Base-by-base conservation (phyloP, 2,888 invertebrate genomes). In the Apamea epomidion region DNA sequence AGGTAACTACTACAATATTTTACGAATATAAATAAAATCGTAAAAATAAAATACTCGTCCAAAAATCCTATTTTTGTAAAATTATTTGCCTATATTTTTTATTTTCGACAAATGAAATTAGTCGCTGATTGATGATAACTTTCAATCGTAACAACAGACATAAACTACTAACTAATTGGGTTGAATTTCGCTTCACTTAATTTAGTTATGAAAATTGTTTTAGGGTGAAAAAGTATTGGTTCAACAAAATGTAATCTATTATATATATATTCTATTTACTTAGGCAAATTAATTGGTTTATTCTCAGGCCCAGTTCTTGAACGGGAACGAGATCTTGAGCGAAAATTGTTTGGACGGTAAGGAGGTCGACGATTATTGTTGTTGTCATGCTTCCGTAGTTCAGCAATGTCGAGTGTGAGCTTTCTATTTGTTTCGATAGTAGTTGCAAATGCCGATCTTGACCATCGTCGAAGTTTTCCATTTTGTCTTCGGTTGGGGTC, bases 41-140 rank as follows among this genome's bases (percentile, higher is more conserved):
- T n/a, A n/a, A n/a, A n/a, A n/a, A n/a, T n/a, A n/a, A n/a, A n/a
- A n/a, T n/a, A 32, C 4, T 58, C 16, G 14, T 54, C 18, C 2
- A 48, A 76, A 42, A 65, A 45, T 65, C 1, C 1, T 29, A 6
- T 54, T 65, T 21, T 32, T 21, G 7, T 32, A 68, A 76, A 76
- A 69, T 67, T 25, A 5, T 65, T 78, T 21, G 10, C 6, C 48
- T 58, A 42, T n/a, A 58, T 71, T 18, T 71, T 18, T 72, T 64
- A 58, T 70, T 74, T 32, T 64, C 37, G 25, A 37, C 21, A 80
- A 76, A 83, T 74, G 1, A 83, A 78, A 80, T 79, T 65, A 54
- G n/a, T 54, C 48, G 67, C 67, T 81, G 74, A 83, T 83, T 81
- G 65, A 82, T 80, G 65, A 80, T 79, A 80, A 81, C 78, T 80